Conservation (phyloP, 2,888 invertebrate genomes). For the Masnerella sp. region DNA sequence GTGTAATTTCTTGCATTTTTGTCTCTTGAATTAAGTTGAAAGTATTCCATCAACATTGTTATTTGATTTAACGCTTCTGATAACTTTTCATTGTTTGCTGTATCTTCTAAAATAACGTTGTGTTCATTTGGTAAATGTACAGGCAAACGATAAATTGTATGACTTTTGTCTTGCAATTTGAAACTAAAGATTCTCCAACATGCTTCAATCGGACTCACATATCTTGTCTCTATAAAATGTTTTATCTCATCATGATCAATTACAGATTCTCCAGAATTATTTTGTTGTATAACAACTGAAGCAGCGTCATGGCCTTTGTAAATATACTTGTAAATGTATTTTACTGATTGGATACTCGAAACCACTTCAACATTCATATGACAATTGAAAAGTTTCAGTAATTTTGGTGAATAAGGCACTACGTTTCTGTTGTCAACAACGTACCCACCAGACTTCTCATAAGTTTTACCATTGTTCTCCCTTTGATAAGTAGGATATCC, state of each 20-base stretch:
- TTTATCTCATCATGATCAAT: constrained; percentile 6
- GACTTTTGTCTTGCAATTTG: constrained; percentile 8
- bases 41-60: constrained; percentile 21
- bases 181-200: constrained; percentile 10
- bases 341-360: constrained; percentile 4
- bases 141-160: constrained; percentile 14
- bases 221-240: constrained; percentile 4
- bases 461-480: constrained; percentile 57
- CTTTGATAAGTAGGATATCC: constrained; percentile 61
- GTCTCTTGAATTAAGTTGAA: constrained; percentile 4
- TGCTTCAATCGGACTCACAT: constrained; percentile 12
- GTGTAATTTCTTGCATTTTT: constrained; percentile 4
- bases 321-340: constrained; percentile 15
- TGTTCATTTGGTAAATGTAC: constrained; percentile 62
- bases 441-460: constrained; percentile 50
- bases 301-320: constrained; percentile 46
- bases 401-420: constrained; percentile 66
- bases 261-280: constrained; percentile 19
- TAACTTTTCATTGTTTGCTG: constrained; percentile 3
- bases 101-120: constrained; percentile 17
- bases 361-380: constrained; percentile 10
- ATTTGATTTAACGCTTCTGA: constrained; percentile 3
- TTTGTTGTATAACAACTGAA: constrained; percentile 16
- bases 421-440: constrained; percentile 68
- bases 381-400: constrained; percentile 20